Percentiles rank a stretch among this genome's conserved stretches.
Evolutionary conservation across 2,113 vertebrate genomes (phyloP).

Genomic region (Chionomys nivalis): DNA sequence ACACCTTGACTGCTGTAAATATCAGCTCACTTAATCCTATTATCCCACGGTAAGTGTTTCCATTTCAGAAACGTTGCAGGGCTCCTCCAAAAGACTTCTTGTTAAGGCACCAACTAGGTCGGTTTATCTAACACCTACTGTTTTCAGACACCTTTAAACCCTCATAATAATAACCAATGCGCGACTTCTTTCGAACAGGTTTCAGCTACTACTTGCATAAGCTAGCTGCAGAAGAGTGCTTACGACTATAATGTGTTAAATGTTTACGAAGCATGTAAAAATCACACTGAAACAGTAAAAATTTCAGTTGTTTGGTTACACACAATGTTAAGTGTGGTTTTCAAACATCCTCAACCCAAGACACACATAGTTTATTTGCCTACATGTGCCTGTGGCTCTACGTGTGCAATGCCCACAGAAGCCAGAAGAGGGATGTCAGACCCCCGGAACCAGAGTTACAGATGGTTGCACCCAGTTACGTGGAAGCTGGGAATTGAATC

Average conservation of each 20-base stretch:
- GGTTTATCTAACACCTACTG: background rate
- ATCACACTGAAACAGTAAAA: background rate
- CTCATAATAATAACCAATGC: background rate
- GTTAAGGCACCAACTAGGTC: background rate
- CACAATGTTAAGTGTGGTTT: background rate
- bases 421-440: background rate
- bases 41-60: background rate
- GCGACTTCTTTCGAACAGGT: background rate
- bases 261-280: background rate
- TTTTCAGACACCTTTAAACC: background rate
- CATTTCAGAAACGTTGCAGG: background rate
- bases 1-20: background rate
- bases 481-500: background rate
- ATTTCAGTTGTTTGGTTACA: background rate
- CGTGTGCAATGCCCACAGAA: background rate
- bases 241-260: background rate
- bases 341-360: background rate
- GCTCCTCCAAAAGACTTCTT: background rate
- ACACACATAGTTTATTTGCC: background rate
- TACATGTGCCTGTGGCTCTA: background rate
- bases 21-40: slow-evolving; percentile 3
- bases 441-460: background rate
- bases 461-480: no score
- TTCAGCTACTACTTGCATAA: background rate
- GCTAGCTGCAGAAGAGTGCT: background rate